phyloP scores from a whole-genome alignment of 64 coral and sea anemone species.

The Hydrozoanthus tunicans region DNA sequence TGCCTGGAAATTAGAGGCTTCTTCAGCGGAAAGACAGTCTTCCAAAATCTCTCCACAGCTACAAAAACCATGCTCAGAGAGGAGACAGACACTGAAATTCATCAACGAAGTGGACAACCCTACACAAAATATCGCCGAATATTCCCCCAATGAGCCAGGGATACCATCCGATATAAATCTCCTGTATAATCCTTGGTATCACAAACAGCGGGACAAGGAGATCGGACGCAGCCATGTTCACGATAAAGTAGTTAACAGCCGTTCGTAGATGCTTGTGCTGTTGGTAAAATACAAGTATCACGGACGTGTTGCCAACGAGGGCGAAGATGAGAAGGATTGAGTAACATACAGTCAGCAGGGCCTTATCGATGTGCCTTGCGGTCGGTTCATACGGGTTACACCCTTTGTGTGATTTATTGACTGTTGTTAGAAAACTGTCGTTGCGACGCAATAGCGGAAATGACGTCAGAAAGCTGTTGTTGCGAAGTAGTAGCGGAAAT shows the following conservation, averaged over 20 bases:
- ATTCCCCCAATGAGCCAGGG: constrained; percentile 8
- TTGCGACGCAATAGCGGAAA: not conserved
- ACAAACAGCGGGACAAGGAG: constrained; percentile 41
- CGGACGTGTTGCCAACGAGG: constrained; percentile 36
- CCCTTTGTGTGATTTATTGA: not conserved
- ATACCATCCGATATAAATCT: not conserved
- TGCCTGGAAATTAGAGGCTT: constrained; percentile 8
- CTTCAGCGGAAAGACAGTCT: constrained; percentile 37
- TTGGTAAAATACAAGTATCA: constrained; percentile 30
- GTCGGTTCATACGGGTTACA: not conserved
- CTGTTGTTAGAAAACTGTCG: not conserved
- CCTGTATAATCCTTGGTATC: constrained; percentile 37
- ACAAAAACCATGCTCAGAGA: constrained; percentile 44
- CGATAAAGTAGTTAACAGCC: constrained; percentile 53
- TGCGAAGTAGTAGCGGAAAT: not conserved
- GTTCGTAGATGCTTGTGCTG: constrained; percentile 5
- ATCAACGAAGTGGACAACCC: constrained; percentile 38
- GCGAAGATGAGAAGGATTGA: not conserved
- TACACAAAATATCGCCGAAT: constrained; percentile 32
- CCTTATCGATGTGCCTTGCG: not conserved
- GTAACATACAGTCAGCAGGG: not conserved
- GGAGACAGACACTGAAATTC: constrained; percentile 56
- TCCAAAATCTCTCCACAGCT: constrained; percentile 54
- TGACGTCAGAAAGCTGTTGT: not conserved
- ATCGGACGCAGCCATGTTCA: constrained; percentile 71